Percentiles rank a stretch among this genome's conserved stretches.
These are phyloP conservation scores for Incurvaria masculella DNA, from an alignment of 2,888 invertebrate genomes.

Conservation along the genomic window DNA sequence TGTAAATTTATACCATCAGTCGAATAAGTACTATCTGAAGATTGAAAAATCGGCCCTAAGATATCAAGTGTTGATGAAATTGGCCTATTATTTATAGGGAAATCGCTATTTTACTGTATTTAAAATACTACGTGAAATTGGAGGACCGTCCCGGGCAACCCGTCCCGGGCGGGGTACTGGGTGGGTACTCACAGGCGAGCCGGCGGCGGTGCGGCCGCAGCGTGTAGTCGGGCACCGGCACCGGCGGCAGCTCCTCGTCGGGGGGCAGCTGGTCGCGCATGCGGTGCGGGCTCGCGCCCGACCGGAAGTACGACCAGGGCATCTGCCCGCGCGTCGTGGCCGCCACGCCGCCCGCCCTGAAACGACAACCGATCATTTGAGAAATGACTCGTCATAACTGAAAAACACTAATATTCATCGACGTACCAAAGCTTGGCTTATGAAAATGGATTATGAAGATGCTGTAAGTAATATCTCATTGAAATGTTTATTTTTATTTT, in stretches of 20 bases:
- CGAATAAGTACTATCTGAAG: too few species aligned
- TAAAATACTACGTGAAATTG: too few species aligned
- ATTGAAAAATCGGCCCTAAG: too few species aligned
- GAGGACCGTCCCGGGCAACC: too few species aligned
- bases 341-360: constrained; percentile 36
- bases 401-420: too few species aligned
- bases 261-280: constrained; percentile 44
- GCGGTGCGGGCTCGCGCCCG: constrained; percentile 35
- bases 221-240: constrained; percentile 60
- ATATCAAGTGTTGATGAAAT: neutral
- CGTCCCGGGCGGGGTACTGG: too few species aligned
- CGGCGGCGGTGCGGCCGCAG: constrained; percentile 33
- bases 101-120: neutral
- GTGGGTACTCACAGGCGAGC: constrained; percentile 34
- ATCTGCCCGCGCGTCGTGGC: constrained; percentile 54
- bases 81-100: neutral
- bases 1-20: neutral
- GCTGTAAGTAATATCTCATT: too few species aligned
- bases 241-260: constrained; percentile 55
- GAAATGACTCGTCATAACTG: too few species aligned
- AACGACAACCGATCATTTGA: too few species aligned
- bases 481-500: too few species aligned
- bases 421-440: too few species aligned
- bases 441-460: too few species aligned
- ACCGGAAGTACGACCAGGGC: constrained; percentile 54